Percentiles rank a stretch among this genome's conserved stretches.
Conservation (phyloP, 64 coral and sea anemone genomes). For the Stylophora pistillata region DNA sequence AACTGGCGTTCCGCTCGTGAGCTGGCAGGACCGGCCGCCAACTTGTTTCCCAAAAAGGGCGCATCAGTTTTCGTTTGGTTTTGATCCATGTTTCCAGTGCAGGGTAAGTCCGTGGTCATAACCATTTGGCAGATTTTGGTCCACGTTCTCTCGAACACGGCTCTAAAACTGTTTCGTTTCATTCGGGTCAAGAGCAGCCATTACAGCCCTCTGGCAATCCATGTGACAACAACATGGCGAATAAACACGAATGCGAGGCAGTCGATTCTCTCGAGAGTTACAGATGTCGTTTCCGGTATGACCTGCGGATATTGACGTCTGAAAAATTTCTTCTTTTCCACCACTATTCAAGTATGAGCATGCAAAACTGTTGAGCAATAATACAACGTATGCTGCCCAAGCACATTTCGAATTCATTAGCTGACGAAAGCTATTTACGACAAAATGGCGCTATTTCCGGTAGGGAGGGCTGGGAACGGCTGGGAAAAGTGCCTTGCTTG, state of each 20-base stretch:
- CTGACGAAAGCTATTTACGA: background rate
- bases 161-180: slow-evolving; percentile 48
- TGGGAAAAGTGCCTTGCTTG: too few species aligned
- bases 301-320: too few species aligned
- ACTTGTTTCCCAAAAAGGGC: slow-evolving; percentile 59
- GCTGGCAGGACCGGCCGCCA: slow-evolving; percentile 54
- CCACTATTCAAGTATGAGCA: background rate
- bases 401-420: background rate
- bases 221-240: slow-evolving; percentile 54
- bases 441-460: background rate
- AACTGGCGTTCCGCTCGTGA: slow-evolving; percentile 79
- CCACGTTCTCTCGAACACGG: slow-evolving; percentile 90
- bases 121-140: slow-evolving; percentile 83
- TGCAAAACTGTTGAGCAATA: too few species aligned
- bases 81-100: slow-evolving; percentile 61
- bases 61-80: slow-evolving; percentile 69
- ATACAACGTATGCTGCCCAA: too few species aligned
- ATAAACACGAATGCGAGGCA: slow-evolving; percentile 32
- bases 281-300: slow-evolving; percentile 13
- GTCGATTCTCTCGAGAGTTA: background rate
- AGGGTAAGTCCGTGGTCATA: slow-evolving; percentile 74
- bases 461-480: too few species aligned
- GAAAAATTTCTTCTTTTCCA: background rate
- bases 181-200: slow-evolving; percentile 11
- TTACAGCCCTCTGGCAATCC: slow-evolving; percentile 8